These are phyloP conservation scores for Chaetura pelagica DNA, from an alignment of 2,113 vertebrate genomes.

Conservation along the genomic window DNA sequence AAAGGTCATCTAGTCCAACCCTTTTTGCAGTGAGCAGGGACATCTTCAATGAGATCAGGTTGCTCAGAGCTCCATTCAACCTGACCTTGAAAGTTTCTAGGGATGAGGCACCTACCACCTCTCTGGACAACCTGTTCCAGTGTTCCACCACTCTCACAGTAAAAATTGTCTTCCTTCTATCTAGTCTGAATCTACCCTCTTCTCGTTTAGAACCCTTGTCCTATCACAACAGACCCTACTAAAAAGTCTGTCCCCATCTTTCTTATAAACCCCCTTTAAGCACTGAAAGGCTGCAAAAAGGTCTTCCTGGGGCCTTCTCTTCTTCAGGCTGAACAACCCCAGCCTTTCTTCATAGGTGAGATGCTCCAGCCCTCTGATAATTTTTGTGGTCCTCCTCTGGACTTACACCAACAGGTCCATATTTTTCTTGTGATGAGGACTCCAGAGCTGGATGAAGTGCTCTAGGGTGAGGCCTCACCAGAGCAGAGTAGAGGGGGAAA, in stretches of 20 bases:
- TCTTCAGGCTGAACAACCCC: not conserved
- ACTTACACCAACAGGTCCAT: no score
- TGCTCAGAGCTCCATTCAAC: not conserved
- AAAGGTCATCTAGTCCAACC: not conserved
- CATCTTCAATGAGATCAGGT: not conserved
- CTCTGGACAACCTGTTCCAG: not conserved
- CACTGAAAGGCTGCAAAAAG: not conserved
- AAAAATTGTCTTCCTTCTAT: not conserved
- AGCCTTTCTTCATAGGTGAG: no score
- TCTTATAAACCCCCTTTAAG: not conserved
- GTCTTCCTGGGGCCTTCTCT: not conserved
- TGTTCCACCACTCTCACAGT: not conserved
- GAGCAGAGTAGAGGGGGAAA: no score
- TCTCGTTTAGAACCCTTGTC: not conserved
- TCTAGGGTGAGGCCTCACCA: no score
- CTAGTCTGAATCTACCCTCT: not conserved
- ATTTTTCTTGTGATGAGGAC: no score
- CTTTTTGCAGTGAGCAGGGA: not conserved
- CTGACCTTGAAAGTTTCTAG: not conserved
- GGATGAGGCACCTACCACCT: not conserved
- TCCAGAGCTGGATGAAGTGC: no score
- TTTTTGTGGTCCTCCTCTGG: no score
- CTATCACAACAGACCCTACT: not conserved
- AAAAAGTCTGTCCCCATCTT: not conserved
- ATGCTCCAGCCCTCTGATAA: no score